A percentile compares a stretch with the other conserved stretches of the same genome.
Evolutionary conservation across 1,140 invertebrate genomes (phyloP).

Genomic region (Diuraphis noxia): DNA sequence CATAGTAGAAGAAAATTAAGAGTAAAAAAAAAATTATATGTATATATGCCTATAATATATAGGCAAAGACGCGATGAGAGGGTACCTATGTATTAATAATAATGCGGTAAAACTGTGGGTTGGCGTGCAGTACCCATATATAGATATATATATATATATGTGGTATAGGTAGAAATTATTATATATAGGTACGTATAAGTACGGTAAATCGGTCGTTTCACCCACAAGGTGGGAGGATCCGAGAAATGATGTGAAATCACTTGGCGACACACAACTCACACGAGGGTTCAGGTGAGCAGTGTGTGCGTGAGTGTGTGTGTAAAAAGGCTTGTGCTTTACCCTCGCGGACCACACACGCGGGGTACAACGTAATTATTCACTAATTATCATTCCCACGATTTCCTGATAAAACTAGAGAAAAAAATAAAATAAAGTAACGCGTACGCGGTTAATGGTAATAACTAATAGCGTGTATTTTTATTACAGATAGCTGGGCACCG

Average conservation of each 20-base stretch:
- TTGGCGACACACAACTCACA: slow-evolving; percentile 47
- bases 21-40: not conserved
- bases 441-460: not conserved
- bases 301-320: too few species aligned
- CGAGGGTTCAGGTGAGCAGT: slow-evolving; percentile 20
- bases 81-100: slow-evolving; percentile 50
- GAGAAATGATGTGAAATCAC: slow-evolving; percentile 24
- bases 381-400: slow-evolving; percentile 53
- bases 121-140: not conserved
- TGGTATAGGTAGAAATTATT: not conserved
- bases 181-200: not conserved
- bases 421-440: not conserved
- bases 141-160: not conserved
- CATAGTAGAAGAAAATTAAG: slow-evolving; percentile 29
- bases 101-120: slow-evolving; percentile 36
- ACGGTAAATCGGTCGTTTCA: slow-evolving; percentile 45
- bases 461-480: not conserved
- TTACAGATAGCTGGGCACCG: not conserved
- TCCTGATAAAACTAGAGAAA: slow-evolving; percentile 16
- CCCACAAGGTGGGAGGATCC: slow-evolving; percentile 51
- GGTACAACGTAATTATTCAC: slow-evolving; percentile 45
- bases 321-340: slow-evolving; percentile 46
- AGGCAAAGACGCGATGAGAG: not conserved
- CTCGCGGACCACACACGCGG: slow-evolving; percentile 45
- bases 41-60: not conserved